These are phyloP conservation scores for Cephus nigrinus DNA, from an alignment of 2,888 invertebrate genomes.

Conservation along the genomic window DNA sequence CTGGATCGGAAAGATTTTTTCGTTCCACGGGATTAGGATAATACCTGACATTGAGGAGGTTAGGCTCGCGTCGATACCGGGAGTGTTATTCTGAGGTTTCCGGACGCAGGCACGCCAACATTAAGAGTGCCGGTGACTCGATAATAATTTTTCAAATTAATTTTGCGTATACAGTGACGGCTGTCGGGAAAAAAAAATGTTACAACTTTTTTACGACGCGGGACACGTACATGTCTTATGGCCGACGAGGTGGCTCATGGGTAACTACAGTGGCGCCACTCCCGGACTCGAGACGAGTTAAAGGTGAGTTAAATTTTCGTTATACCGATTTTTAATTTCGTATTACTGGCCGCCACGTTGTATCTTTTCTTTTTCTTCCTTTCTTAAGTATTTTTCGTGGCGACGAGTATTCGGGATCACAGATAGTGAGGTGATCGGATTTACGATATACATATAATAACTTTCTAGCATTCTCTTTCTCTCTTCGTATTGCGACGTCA, in stretches of 20 bases:
- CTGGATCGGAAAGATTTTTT: slow-evolving; percentile 1
- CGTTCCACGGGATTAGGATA: background rate
- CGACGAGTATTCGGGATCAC: slow-evolving; percentile 61
- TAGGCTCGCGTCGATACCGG: slow-evolving; percentile 26
- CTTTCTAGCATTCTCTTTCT: slow-evolving; percentile 31
- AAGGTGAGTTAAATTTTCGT: background rate
- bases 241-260: background rate
- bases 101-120: background rate
- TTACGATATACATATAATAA: slow-evolving; percentile 49
- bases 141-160: background rate
- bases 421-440: slow-evolving; percentile 65
- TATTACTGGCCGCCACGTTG: slow-evolving; percentile 52
- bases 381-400: background rate
- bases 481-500: slow-evolving; percentile 10
- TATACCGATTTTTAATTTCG: slow-evolving; percentile 62
- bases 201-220: background rate
- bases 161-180: background rate
- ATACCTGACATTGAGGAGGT: background rate
- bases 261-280: background rate
- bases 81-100: slow-evolving; percentile 27
- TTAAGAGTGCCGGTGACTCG: background rate
- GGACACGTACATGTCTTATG: background rate
- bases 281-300: background rate
- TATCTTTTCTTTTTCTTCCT: background rate
- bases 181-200: background rate